Evolutionary conservation across 2,888 invertebrate species (phyloP), one percentile per base, ranked within the genome.

Genomic region (Malthinus seriepunctatus): DNA sequence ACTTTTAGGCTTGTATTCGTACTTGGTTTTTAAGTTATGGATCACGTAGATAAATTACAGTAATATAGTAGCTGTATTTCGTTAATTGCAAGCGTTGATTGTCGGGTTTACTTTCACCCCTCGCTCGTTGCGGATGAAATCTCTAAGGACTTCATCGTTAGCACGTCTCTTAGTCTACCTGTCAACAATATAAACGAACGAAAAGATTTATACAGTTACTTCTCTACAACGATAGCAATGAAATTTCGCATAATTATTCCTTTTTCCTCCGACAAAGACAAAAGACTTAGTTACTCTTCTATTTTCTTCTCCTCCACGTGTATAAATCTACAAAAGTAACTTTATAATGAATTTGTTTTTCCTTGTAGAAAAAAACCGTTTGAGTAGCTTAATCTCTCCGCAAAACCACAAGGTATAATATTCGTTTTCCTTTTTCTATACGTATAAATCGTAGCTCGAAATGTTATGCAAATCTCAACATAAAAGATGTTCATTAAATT

Each of bases 401-500:
- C 15, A 11, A 34, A 31, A 38, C 14, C 51, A 38, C 56, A 15
- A 42, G 39, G 31, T 38, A 39, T 37, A n/a, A 23, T 23, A 23
- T 5, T 38, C 15, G 33, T 34, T 31, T 48, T 42, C 35, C 46
- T 39, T 51, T 69, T 70, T 66, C 65, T 71, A 66, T 64, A 23
- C 23, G 23, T 23, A 65, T 64, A 70, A 70, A 72, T 71, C 71
- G 69, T 67, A 71, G 68, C 67, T 61, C 67, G 70, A 70, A 42
- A 70, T 70, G 72, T 73, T 74, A 75, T 75, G 74, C 66, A 74
- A 74, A 75, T 74, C 67, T 66, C 56, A 62, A 71, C 70, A 71
- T 72, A 71, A 72, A 73, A 71, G 71, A 73, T 69, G 69, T 73
- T 74, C 75, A 73, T 76, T 76, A 75, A 73, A 72, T 74, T 70